phyloP scores from a whole-genome alignment of 92 coral and sea anemone genomes.

The Epizoanthus stellaris region DNA sequence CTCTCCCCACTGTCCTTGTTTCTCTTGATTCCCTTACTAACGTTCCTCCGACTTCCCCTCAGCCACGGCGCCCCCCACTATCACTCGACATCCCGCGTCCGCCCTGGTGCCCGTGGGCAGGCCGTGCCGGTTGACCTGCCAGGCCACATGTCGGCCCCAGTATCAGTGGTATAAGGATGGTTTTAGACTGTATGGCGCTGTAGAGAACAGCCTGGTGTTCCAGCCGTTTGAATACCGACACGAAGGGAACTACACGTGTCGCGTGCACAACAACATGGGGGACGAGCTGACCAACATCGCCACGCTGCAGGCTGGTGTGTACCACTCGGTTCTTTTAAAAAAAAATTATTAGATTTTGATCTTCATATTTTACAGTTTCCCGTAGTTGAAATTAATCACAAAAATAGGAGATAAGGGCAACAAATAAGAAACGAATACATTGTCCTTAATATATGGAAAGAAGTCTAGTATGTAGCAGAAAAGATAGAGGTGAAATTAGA shows the following conservation, averaged over 20 bases:
- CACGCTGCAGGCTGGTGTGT: constrained; percentile 81
- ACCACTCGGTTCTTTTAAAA: not conserved
- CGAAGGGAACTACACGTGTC: constrained; percentile 87
- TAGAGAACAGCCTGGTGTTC: constrained; percentile 58
- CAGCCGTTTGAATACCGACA: constrained; percentile 76
- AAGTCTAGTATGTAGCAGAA: too few species aligned
- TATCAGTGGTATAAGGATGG: constrained; percentile 91
- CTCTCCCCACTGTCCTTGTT: too few species aligned
- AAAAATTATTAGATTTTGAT: too few species aligned
- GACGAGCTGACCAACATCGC: constrained; percentile 86
- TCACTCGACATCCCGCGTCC: constrained; percentile 80
- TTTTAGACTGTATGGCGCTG: constrained; percentile 52
- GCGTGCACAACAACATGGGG: constrained; percentile 80
- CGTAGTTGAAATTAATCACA: too few species aligned
- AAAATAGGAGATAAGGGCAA: too few species aligned
- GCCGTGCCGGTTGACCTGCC: constrained; percentile 47
- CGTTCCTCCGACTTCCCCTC: not conserved
- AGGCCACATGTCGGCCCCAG: constrained; percentile 66
- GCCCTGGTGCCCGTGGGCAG: constrained; percentile 74
- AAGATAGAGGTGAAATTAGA: too few species aligned
- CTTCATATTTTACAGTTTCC: too few species aligned
- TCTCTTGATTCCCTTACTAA: too few species aligned
- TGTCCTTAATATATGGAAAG: too few species aligned
- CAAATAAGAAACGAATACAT: too few species aligned
- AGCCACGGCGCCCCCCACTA: constrained; percentile 75